Base-by-base conservation (phyloP, 2,888 invertebrate genomes). In the Synanthedon tipuliformis region DNA sequence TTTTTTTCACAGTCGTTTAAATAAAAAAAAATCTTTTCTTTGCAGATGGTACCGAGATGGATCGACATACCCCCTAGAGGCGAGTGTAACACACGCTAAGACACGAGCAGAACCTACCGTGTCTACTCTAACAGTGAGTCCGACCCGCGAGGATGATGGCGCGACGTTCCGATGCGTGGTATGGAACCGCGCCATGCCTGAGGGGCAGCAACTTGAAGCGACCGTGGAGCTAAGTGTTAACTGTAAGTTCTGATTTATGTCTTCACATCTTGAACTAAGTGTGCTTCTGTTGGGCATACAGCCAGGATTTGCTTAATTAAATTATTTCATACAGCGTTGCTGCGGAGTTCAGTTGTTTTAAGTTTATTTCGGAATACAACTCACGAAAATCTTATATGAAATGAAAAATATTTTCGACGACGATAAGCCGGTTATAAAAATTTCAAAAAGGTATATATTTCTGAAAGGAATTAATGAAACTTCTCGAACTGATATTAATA, bases 181-280 rank as follows among this genome's bases (percentile, higher is more conserved):
- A 52, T 93, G 94, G 89, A 97, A 97, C 85, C 89, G 96, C 50
- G 97, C 96, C 60, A 93, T 97, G 91, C 90, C 92, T 1, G 92
- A 93, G 55, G 93, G 93, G 48, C 91, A 92, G 55, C 94, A 94
- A 62, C 83, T 96, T 59, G 94, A 95, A 65, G 90, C 95, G 13
- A 91, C 91, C 12, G 92, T 96, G 57, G 92, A 92, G 23, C 89
- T 97, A 55, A 94, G 93, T 78, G 96, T 97, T 59, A 95, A 96
- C 84, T 97, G 95, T 95, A 86, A 95, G 95, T 93, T 72, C 41
- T 49, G 45, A 45, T 45, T 45, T 13, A 45, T 45, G 15, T 45
- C 45, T 15, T 45, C 45, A 45, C 45, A 45, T 15, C 45, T 45
- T 45, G 45, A 13, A 45, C 45, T n/a, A 13, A 45, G 45, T 45